Conservation (phyloP, 1,140 invertebrate species). For the Aphelenchoides avenae region DNA sequence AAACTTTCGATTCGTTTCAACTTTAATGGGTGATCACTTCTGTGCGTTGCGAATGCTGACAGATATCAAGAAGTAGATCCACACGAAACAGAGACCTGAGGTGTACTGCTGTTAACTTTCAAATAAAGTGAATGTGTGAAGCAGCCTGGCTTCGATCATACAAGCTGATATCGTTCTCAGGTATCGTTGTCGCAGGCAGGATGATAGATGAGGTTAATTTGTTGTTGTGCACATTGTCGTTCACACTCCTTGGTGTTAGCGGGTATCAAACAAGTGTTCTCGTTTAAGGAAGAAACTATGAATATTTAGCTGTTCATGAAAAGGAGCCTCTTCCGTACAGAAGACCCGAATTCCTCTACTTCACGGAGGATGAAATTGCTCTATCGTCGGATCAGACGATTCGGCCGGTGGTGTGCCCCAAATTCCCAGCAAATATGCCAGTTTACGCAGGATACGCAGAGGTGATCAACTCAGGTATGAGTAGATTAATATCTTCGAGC, state of each 20-base stretch:
- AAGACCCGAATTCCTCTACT: constrained; percentile 71
- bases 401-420: constrained; percentile 74
- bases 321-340: constrained; percentile 65
- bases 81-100: too few relatives aligned
- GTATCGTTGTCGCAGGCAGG: neutral
- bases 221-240: neutral
- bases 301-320: constrained; percentile 2
- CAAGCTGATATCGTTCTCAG: neutral
- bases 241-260: neutral
- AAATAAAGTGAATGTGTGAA: too few relatives aligned
- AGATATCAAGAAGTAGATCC: too few relatives aligned
- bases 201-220: neutral
- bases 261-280: too few relatives aligned
- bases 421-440: constrained; percentile 70
- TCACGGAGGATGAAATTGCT: constrained; percentile 70
- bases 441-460: constrained; percentile 77
- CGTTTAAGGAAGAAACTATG: neutral
- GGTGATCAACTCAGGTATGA: constrained; percentile 69
- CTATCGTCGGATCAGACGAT: constrained; percentile 74
- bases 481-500: neutral
- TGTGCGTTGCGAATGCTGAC: too few relatives aligned
- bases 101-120: too few relatives aligned
- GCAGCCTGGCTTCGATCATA: neutral
- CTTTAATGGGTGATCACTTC: constrained; percentile 5
- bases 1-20: constrained; percentile 4